Evolutionary conservation across 2,113 vertebrate species (phyloP).

Genomic region (Amphilophus citrinellus): DNA sequence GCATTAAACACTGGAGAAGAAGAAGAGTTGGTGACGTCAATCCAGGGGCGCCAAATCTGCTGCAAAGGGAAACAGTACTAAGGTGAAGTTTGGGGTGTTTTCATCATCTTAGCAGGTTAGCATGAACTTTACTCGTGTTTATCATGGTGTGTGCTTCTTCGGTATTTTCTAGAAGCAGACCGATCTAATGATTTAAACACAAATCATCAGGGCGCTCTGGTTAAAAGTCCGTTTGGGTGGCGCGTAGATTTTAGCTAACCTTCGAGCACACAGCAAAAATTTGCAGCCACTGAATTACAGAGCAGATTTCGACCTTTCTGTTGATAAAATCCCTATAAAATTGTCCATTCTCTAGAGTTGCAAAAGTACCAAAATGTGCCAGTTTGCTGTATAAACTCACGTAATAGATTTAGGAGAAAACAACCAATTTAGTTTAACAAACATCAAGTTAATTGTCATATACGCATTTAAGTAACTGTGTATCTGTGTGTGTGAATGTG

Average conservation of each 20-base stretch:
- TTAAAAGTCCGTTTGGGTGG: neutral
- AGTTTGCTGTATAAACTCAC: neutral
- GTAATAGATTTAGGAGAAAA: neutral
- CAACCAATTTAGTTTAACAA: neutral
- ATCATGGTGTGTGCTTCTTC: rapidly evolving
- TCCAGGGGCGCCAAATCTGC: conserved; percentile 57
- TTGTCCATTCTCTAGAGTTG: neutral
- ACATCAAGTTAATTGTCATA: neutral
- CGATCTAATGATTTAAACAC: neutral
- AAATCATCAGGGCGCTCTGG: neutral
- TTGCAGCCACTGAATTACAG: neutral
- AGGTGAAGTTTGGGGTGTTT: neutral
- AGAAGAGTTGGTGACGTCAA: conserved; percentile 27
- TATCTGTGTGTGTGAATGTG: neutral
- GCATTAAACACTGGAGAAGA: neutral
- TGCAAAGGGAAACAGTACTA: neutral
- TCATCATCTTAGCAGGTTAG: neutral
- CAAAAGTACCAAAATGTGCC: neutral
- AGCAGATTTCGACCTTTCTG: neutral
- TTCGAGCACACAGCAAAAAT: neutral
- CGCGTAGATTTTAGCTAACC: conserved; percentile 13
- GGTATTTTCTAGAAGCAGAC: rapidly evolving
- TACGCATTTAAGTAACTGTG: neutral
- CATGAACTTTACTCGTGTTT: neutral
- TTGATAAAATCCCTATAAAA: neutral